Evolutionary conservation across 2,797 vertebrate genomes (phyloP).

Genomic region (Emys orbicularis): DNA sequence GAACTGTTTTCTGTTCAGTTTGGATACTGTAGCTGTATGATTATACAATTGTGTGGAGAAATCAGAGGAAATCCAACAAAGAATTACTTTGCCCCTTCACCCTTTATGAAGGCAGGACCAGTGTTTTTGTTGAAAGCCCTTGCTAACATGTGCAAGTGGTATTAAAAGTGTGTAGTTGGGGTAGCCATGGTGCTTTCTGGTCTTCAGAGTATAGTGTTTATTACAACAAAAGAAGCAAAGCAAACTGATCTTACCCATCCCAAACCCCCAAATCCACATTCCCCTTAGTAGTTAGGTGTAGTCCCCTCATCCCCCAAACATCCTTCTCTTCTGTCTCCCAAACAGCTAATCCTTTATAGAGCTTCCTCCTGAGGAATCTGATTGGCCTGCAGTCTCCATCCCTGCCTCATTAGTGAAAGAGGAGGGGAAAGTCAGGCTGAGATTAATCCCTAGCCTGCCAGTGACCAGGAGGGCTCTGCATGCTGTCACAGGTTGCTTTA

Average conservation of each 20-base stretch:
- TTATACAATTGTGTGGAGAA: background rate
- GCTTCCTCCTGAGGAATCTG: background rate
- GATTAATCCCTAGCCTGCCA: background rate
- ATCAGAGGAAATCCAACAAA: background rate
- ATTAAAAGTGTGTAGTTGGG: background rate
- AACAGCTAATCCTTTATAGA: background rate
- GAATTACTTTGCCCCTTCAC: background rate
- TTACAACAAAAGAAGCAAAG: background rate
- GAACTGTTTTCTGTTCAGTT: background rate
- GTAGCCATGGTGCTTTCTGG: background rate
- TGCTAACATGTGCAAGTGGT: background rate
- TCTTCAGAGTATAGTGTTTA: background rate
- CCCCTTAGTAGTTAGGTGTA: background rate
- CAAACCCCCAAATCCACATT: background rate
- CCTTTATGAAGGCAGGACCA: background rate
- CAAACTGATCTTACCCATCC: background rate
- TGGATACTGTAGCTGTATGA: background rate
- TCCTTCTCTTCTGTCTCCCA: background rate
- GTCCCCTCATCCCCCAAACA: background rate
- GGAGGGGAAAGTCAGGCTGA: background rate
- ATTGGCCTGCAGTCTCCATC: accelerated
- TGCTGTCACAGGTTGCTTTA: background rate
- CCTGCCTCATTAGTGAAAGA: background rate
- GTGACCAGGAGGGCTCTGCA: background rate
- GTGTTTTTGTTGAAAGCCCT: background rate